phyloP scores from a whole-genome alignment of 2,113 vertebrate species.

The Pteronura brasiliensis region DNA sequence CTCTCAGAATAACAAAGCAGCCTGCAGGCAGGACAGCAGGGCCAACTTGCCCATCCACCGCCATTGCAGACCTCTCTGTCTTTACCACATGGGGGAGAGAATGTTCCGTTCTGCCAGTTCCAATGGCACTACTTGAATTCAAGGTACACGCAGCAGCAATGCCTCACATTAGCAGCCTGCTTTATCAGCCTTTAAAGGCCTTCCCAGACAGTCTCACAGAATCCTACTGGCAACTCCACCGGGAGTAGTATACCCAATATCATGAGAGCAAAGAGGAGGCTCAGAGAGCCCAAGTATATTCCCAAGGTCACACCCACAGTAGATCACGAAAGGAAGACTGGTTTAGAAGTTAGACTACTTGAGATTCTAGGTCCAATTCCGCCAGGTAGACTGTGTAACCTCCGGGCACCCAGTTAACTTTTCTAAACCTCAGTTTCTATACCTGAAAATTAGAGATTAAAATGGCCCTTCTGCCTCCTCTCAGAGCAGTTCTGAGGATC shows the following conservation, averaged over 20 bases:
- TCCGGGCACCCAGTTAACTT: not conserved
- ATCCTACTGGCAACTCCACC: not conserved
- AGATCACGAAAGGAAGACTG: not conserved
- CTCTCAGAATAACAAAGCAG: not conserved
- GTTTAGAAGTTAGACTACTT: not conserved
- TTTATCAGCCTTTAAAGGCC: not conserved
- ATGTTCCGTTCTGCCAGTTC: not conserved
- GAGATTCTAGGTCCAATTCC: not conserved
- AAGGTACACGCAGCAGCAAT: not conserved
- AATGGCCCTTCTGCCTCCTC: not conserved
- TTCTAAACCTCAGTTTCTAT: slow-evolving; percentile 16
- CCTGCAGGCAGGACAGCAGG: not conserved
- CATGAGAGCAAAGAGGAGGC: not conserved
- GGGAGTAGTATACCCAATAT: not conserved
- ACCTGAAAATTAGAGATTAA: slow-evolving; percentile 58
- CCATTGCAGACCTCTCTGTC: not conserved
- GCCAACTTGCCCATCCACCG: not conserved
- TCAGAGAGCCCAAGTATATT: not conserved
- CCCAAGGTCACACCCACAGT: not conserved
- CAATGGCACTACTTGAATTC: not conserved
- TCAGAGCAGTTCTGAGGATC: slow-evolving; percentile 35
- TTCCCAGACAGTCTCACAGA: not conserved
- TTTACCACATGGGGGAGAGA: not conserved
- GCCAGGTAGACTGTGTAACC: not conserved
- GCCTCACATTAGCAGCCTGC: not conserved